Conservation (phyloP, 1,140 invertebrate genomes). For the Penaeus indicus region DNA sequence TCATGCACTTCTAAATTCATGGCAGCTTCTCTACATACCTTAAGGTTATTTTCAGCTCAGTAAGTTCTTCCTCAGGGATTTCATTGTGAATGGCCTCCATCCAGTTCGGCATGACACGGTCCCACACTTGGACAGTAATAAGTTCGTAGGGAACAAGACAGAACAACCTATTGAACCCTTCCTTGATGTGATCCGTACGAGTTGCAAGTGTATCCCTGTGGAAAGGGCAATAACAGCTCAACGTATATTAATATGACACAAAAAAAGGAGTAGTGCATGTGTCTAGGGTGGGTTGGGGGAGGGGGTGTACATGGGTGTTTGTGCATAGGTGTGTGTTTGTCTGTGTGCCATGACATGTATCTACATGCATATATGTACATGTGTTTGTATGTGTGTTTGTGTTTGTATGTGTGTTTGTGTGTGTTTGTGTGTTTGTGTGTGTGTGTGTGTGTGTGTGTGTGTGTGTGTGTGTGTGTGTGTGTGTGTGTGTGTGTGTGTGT, state of each 20-base stretch:
- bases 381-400: neutral
- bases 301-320: neutral
- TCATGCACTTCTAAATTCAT: neutral
- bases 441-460: neutral
- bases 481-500: neutral
- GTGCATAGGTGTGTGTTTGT: neutral
- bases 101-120: slow-evolving; percentile 98
- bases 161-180: slow-evolving; percentile 91
- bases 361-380: too few species aligned
- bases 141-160: slow-evolving; percentile 98
- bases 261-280: too few species aligned
- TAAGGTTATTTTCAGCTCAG: slow-evolving; percentile 91
- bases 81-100: slow-evolving; percentile 97
- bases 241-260: too few species aligned
- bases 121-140: slow-evolving; percentile 96
- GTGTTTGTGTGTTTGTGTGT: neutral
- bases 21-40: slow-evolving; percentile 72
- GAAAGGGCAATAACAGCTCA: neutral
- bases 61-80: slow-evolving; percentile 90
- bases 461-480: neutral
- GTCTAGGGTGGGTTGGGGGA: neutral
- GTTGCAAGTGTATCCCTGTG: slow-evolving; percentile 76
- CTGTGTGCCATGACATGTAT: too few species aligned
- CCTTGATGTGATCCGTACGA: slow-evolving; percentile 92
- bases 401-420: neutral